Percentiles rank a stretch among this genome's conserved stretches.
phyloP scores from a whole-genome alignment of 1,140 invertebrate species.

The Drosophila funebris region DNA sequence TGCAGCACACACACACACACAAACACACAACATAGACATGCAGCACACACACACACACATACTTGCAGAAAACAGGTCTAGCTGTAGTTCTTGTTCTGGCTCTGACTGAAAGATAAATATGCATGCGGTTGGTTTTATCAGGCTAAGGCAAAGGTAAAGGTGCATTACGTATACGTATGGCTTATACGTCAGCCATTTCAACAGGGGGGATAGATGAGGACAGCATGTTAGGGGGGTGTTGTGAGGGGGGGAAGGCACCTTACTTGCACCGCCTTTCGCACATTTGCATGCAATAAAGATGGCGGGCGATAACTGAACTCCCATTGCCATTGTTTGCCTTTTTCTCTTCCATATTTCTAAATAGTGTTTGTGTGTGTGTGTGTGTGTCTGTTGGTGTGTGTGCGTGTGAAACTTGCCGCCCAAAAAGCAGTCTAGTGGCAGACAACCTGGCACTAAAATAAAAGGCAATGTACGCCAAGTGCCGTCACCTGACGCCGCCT shows the following conservation, averaged over 20 bases:
- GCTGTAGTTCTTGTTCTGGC: conserved; percentile 18
- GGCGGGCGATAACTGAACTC: conserved; percentile 80
- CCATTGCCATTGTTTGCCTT: conserved; percentile 77
- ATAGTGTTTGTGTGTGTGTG: conserved; percentile 6
- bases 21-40: too few species aligned
- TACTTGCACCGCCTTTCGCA: conserved; percentile 71
- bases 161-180: conserved; percentile 57
- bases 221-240: neutral
- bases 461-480: conserved; percentile 75
- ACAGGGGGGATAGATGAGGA: conserved; percentile 62
- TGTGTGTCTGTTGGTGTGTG: conserved; percentile 24
- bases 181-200: conserved; percentile 66
- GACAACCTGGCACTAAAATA: conserved; percentile 69
- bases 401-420: conserved; percentile 58
- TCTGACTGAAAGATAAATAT: conserved; percentile 73
- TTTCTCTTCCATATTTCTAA: conserved; percentile 62
- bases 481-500: conserved; percentile 65
- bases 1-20: conserved; percentile 39
- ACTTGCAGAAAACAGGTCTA: conserved; percentile 28
- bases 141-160: conserved; percentile 52
- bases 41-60: conserved; percentile 13
- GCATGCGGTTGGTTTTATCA: conserved; percentile 73
- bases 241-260: conserved; percentile 18
- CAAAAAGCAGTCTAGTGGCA: conserved; percentile 52
- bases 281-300: conserved; percentile 82